Percentiles rank a stretch among this genome's conserved stretches.
phyloP scores from a whole-genome alignment of 2,797 vertebrate species.

The Cryptoprocta ferox region DNA sequence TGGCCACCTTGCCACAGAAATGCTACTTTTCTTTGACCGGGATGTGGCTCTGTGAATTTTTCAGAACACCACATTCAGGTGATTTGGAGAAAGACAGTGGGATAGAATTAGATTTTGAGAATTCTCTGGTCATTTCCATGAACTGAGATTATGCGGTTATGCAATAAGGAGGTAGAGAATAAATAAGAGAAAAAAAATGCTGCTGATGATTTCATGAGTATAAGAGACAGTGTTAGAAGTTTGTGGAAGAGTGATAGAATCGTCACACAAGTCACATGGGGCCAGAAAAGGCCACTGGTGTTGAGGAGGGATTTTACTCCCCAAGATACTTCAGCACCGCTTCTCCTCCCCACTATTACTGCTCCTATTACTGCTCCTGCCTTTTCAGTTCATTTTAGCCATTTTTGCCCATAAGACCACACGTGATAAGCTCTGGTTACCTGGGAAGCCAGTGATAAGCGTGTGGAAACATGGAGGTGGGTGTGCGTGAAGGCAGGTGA shows the following conservation, averaged over 20 bases:
- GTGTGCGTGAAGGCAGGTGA: not conserved
- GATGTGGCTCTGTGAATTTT: not conserved
- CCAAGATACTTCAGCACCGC: not conserved
- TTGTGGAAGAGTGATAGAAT: not conserved
- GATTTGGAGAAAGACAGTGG: not conserved
- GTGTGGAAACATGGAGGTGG: not conserved
- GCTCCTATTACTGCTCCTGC: not conserved
- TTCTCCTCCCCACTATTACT: not conserved
- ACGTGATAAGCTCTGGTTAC: not conserved
- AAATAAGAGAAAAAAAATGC: conserved; percentile 9
- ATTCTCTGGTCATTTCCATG: conserved; percentile 35
- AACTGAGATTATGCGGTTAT: conserved; percentile 29
- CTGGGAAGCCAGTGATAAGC: not conserved
- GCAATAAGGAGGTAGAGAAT: not conserved
- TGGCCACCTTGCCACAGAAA: not conserved
- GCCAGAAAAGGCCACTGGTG: not conserved
- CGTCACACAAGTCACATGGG: not conserved
- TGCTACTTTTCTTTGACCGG: not conserved
- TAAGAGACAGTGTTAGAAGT: not conserved
- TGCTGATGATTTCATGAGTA: not conserved
- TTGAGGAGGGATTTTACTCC: not conserved
- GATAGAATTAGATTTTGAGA: conserved; percentile 46
- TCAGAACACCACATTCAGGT: not conserved
- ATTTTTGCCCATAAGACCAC: not conserved
- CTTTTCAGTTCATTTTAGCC: not conserved